Percentiles rank a stretch among this genome's conserved stretches.
Evolutionary conservation across 2,797 vertebrate species (phyloP).

Genomic region (Hemitrygon akajei): DNA sequence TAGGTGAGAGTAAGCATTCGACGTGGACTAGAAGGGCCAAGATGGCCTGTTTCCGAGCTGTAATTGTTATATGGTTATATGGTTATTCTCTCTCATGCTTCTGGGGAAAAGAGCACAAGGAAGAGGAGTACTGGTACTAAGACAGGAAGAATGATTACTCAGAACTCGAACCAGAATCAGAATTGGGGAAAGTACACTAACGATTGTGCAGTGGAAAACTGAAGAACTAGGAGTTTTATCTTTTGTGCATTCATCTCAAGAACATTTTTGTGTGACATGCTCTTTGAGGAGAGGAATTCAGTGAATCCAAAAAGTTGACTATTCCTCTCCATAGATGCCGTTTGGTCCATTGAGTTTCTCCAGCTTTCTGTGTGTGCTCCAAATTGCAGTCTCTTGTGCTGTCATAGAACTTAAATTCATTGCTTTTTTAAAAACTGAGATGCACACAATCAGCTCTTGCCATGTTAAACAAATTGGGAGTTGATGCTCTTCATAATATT

Average conservation of each 20-base stretch:
- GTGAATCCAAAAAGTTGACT: too few relatives aligned
- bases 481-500: not conserved
- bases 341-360: too few relatives aligned
- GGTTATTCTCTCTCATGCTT: not conserved
- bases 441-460: not conserved
- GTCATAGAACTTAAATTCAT: not conserved
- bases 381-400: too few relatives aligned
- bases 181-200: not conserved
- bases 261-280: not conserved
- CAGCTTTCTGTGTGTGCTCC: too few relatives aligned
- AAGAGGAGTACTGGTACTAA: not conserved
- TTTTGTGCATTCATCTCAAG: not conserved
- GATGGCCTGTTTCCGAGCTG: too few relatives aligned
- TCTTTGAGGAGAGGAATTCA: not conserved
- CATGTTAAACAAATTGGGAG: not conserved
- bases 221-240: not conserved
- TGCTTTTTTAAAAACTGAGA: not conserved
- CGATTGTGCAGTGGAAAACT: not conserved
- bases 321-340: too few relatives aligned
- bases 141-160: not conserved
- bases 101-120: not conserved
- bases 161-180: not conserved
- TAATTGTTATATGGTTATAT: too few relatives aligned
- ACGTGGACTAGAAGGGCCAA: too few relatives aligned
- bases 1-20: too few relatives aligned